Evolutionary conservation across 2,888 invertebrate species (phyloP).

Genomic region (Pristionchus exspectatus): DNA sequence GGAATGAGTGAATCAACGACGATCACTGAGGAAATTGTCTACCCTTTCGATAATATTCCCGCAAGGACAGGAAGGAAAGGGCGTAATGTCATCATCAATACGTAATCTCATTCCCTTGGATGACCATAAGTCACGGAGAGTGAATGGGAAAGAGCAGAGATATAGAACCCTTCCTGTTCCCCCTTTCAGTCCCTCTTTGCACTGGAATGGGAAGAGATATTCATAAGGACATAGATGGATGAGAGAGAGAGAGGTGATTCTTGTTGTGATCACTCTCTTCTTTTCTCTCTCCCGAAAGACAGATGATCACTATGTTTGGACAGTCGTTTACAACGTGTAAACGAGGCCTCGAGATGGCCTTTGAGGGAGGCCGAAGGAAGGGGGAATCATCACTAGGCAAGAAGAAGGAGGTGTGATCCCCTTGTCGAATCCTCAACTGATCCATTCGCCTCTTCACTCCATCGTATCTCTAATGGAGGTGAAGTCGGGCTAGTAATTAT

Average conservation of each 20-base stretch:
- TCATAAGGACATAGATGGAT: conserved; percentile 28
- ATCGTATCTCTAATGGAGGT: not conserved
- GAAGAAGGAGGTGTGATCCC: not conserved
- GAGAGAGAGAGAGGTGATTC: not conserved
- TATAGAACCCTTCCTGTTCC: not conserved
- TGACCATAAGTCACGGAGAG: conserved; percentile 1
- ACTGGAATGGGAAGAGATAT: not conserved
- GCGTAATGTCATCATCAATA: not conserved
- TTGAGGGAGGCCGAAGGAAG: not conserved
- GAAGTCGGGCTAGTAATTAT: not conserved
- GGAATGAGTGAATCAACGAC: not conserved
- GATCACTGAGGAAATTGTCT: not conserved
- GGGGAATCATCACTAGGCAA: not conserved
- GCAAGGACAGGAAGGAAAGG: not conserved
- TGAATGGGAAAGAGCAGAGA: not conserved
- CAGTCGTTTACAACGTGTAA: conserved; percentile 21
- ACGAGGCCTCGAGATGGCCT: conserved; percentile 14
- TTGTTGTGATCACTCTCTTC: not conserved
- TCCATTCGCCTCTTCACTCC: not conserved
- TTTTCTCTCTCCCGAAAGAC: not conserved
- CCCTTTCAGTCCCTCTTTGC: not conserved
- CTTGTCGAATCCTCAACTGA: not conserved
- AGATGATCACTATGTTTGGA: conserved; percentile 8
- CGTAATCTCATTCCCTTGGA: not conserved
- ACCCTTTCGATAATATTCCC: not conserved